Evolutionary conservation across 1,140 invertebrate genomes (phyloP), one percentile per base, ranked within the genome.

Genomic region (Phymorhynchus buccinoides): DNA sequence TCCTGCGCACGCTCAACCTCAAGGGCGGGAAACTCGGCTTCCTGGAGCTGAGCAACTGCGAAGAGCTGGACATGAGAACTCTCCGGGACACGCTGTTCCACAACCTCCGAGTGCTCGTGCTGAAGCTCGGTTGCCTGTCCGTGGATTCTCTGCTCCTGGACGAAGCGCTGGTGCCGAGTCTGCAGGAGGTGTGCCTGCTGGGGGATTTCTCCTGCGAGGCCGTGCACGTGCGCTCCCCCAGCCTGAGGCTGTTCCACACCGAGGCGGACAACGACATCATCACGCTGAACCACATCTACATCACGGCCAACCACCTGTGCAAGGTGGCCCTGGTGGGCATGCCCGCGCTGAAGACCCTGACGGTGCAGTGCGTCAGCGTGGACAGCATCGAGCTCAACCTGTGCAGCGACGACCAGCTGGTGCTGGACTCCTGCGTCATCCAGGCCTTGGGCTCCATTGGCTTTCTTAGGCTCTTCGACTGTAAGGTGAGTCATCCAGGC

Each of bases 371-470:
- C 79, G 90, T 91, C 1, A 90, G 89, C 83, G 90, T 92, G 30
- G 91, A 92, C 85, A 88, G 87, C 18, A 91, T 92, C 77, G 90
- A 92, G 77, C 87, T 92, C 41, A 92, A 92, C 84, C 87, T 91
- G 1, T 92, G 90, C 75, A 92, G 91, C 79, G 90, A 91, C 80
- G 91, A 91, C 44, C 91, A 91, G 83, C 75, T 92, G 16, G 86
- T 87, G 80, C 86, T 92, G 18, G 90, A 92, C 71, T 91, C 91
- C 0, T 92, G 90, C 68, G 86, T 92, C 56, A 91, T 92, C 14
- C 91, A 92, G 37, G 91, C 91, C 9, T 78, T 91, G 62, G 89
- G 89, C 44, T 88, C 90, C 7, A 90, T 92, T 6, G 91, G 91
- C 4, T 91, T 91, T 80, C 86, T 92, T 32, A 83, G 91, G 18